A percentile compares a stretch with the other conserved stretches of the same genome.
Evolutionary conservation across 2,888 invertebrate species (phyloP).

Genomic region (Boloria selene): DNA sequence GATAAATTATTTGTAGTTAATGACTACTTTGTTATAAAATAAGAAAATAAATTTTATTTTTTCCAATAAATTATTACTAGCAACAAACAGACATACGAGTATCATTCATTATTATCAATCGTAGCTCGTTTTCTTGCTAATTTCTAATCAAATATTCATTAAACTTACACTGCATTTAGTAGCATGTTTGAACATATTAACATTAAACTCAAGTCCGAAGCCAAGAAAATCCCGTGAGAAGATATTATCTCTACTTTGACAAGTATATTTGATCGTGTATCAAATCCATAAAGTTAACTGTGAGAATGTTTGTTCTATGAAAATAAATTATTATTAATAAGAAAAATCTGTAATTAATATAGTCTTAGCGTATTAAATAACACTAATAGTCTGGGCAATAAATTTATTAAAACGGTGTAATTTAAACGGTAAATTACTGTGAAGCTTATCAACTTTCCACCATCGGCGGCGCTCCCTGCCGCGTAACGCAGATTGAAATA

Average conservation of each 20-base stretch:
- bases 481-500: constrained; percentile 67
- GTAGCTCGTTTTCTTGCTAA: too few relatives aligned
- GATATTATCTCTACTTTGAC: background rate
- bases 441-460: constrained; percentile 55
- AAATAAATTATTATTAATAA: constrained; percentile 17
- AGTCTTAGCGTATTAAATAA: constrained; percentile 32
- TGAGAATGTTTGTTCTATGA: constrained; percentile 11
- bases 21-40: too few relatives aligned
- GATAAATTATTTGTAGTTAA: too few relatives aligned
- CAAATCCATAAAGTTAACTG: background rate
- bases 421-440: constrained; percentile 27
- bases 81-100: too few relatives aligned
- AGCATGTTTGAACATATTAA: too few relatives aligned
- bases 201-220: too few relatives aligned
- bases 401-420: constrained; percentile 35
- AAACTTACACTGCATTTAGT: too few relatives aligned
- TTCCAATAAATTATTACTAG: too few relatives aligned
- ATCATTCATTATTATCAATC: too few relatives aligned
- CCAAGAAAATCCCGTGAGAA: too few relatives aligned
- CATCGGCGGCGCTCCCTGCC: constrained; percentile 62
- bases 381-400: constrained; percentile 35
- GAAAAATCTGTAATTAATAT: constrained; percentile 19
- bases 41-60: too few relatives aligned
- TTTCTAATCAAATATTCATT: too few relatives aligned
- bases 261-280: background rate